Evolutionary conservation across 2,888 invertebrate genomes (phyloP).

Genomic region (Lithophane leautieri): DNA sequence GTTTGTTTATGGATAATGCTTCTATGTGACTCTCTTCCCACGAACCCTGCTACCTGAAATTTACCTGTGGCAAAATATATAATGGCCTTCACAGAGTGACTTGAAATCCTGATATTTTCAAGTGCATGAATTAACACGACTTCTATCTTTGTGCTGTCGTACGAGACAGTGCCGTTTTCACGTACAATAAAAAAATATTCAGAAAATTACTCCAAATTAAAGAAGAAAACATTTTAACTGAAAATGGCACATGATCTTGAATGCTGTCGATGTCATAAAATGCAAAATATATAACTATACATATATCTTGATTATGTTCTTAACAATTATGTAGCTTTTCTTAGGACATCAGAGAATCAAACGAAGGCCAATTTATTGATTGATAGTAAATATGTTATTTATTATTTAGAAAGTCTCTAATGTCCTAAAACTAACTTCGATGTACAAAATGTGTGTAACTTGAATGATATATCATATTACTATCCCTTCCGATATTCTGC

Average conservation of each 20-base stretch:
- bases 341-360: conserved; percentile 67
- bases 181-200: conserved; percentile 27
- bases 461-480: conserved; percentile 45
- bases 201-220: conserved; percentile 4
- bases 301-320: conserved; percentile 68
- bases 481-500: conserved; percentile 33
- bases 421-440: conserved; percentile 54
- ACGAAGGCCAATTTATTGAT: not conserved
- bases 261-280: conserved; percentile 77
- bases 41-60: conserved; percentile 74
- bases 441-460: conserved; percentile 63
- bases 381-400: not conserved
- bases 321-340: conserved; percentile 66
- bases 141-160: conserved; percentile 75
- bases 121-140: conserved; percentile 80
- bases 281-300: conserved; percentile 58
- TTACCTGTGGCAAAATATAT: conserved; percentile 60
- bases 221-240: conserved; percentile 59
- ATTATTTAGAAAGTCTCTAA: conserved; percentile 48
- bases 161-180: conserved; percentile 80
- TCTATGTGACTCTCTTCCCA: conserved; percentile 83
- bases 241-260: conserved; percentile 77
- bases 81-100: conserved; percentile 59
- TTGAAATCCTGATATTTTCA: conserved; percentile 68
- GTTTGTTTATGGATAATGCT: conserved; percentile 87